Conservation (phyloP, 2,113 vertebrate genomes). For the Raja brachyura region DNA sequence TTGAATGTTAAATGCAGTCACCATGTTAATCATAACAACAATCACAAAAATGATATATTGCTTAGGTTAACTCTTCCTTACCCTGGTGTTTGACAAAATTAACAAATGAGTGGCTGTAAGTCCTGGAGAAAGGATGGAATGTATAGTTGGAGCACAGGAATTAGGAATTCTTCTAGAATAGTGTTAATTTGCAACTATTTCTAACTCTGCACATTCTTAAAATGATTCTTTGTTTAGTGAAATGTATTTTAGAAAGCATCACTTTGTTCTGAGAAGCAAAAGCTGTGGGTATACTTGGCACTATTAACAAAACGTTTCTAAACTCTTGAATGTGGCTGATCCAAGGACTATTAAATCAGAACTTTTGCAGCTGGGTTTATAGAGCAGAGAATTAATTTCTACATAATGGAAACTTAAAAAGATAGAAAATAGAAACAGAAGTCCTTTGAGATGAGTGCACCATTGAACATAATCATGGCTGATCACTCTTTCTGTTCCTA, state of each 20-base stretch:
- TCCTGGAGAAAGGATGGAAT: not conserved
- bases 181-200: slow-evolving; percentile 9
- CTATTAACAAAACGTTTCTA: slow-evolving; percentile 4
- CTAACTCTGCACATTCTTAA: slow-evolving; percentile 1
- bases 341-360: not conserved
- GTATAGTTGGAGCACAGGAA: not conserved
- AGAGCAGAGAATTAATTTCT: not conserved
- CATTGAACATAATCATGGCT: too few species aligned
- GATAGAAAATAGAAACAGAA: too few species aligned
- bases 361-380: not conserved
- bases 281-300: slow-evolving; percentile 10
- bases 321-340: not conserved
- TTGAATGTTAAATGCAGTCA: not conserved
- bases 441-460: too few species aligned
- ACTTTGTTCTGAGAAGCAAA: slow-evolving; percentile 17
- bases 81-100: not conserved
- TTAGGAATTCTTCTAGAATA: not conserved
- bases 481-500: too few species aligned
- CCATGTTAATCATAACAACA: not conserved
- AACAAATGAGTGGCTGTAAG: not conserved
- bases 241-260: slow-evolving; percentile 9
- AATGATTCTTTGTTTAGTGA: not conserved
- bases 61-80: not conserved
- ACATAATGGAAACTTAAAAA: not conserved
- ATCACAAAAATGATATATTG: not conserved